Percentiles rank a stretch among this genome's conserved stretches.
Conservation (phyloP, 2,888 invertebrate genomes). For the Drosophila infuscata region DNA sequence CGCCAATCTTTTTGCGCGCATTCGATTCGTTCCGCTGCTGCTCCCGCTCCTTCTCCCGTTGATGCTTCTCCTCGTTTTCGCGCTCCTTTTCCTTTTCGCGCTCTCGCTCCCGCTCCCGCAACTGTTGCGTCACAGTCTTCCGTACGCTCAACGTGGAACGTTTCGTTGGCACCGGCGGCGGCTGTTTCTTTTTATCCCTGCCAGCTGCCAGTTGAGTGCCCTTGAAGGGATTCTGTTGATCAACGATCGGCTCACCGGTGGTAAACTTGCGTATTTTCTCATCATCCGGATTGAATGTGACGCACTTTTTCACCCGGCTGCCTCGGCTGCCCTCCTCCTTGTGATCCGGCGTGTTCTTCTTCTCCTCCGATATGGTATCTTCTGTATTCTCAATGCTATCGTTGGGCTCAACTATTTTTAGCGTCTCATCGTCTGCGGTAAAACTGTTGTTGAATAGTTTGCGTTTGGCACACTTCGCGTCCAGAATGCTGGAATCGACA, state of each 20-base stretch:
- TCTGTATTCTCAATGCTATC: slow-evolving; percentile 1
- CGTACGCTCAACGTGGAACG: slow-evolving; percentile 79
- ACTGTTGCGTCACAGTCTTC: slow-evolving; percentile 74
- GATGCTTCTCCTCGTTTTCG: slow-evolving; percentile 46
- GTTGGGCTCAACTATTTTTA: slow-evolving; percentile 58
- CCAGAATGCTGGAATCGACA: slow-evolving; percentile 1
- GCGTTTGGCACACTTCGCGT: slow-evolving; percentile 18
- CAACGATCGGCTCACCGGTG: slow-evolving; percentile 84
- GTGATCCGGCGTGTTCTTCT: not conserved
- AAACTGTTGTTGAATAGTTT: slow-evolving; percentile 23
- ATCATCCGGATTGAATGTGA: slow-evolving; percentile 83
- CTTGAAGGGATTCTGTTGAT: slow-evolving; percentile 85
- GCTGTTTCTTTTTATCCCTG: slow-evolving; percentile 65
- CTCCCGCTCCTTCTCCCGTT: slow-evolving; percentile 44
- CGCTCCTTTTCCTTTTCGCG: slow-evolving; percentile 47
- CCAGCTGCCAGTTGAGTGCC: slow-evolving; percentile 45
- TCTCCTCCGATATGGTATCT: not conserved
- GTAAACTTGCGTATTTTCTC: slow-evolving; percentile 83
- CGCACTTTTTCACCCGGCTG: slow-evolving; percentile 79
- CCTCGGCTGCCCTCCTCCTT: slow-evolving; percentile 1
- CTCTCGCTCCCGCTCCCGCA: slow-evolving; percentile 71
- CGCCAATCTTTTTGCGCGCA: slow-evolving; percentile 40
- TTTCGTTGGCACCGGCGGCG: slow-evolving; percentile 81
- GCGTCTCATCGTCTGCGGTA: slow-evolving; percentile 33
- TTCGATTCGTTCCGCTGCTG: slow-evolving; percentile 58